Conservation (phyloP, 2,888 invertebrate genomes). For the Andrena hattorfiana region DNA sequence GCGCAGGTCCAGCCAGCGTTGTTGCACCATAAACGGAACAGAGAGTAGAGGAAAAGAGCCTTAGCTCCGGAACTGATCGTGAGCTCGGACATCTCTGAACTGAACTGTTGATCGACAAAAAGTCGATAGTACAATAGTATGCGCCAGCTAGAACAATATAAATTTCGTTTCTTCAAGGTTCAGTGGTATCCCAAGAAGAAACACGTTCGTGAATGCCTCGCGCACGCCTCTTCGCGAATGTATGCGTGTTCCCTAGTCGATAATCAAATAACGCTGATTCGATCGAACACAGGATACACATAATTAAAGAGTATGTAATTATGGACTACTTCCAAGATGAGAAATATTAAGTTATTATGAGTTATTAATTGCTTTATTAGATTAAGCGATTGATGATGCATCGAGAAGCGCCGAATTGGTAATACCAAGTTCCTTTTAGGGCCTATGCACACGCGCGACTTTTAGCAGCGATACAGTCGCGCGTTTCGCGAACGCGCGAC, state of each 20-base stretch:
- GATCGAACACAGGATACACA: conserved; percentile 75
- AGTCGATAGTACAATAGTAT: too few relatives aligned
- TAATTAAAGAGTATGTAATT: conserved; percentile 84
- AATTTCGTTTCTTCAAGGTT: conserved; percentile 57
- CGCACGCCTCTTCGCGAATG: conserved; percentile 76
- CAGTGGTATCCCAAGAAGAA: conserved; percentile 67
- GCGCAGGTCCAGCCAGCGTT: too few relatives aligned
- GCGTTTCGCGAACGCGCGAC: too few relatives aligned
- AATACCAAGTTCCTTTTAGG: conserved; percentile 5
- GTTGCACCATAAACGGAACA: too few relatives aligned
- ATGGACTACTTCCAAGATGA: conserved; percentile 75
- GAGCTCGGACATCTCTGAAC: too few relatives aligned
- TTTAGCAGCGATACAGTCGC: too few relatives aligned
- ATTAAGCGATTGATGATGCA: conserved; percentile 68
- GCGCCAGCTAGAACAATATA: conserved; percentile 47
- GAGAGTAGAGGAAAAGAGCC: too few relatives aligned
- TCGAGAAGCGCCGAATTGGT: conserved; percentile 12
- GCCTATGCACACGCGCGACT: too few relatives aligned
- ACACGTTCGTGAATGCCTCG: conserved; percentile 55
- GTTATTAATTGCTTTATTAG: conserved; percentile 81
- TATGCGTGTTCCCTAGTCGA: conserved; percentile 75
- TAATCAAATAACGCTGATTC: conserved; percentile 81
- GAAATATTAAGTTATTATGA: conserved; percentile 80
- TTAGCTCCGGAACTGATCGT: too few relatives aligned
- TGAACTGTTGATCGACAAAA: too few relatives aligned